These are phyloP conservation scores for Dromiciops gliroides DNA, from an alignment of 2,113 vertebrate genomes.

Conservation along the genomic window DNA sequence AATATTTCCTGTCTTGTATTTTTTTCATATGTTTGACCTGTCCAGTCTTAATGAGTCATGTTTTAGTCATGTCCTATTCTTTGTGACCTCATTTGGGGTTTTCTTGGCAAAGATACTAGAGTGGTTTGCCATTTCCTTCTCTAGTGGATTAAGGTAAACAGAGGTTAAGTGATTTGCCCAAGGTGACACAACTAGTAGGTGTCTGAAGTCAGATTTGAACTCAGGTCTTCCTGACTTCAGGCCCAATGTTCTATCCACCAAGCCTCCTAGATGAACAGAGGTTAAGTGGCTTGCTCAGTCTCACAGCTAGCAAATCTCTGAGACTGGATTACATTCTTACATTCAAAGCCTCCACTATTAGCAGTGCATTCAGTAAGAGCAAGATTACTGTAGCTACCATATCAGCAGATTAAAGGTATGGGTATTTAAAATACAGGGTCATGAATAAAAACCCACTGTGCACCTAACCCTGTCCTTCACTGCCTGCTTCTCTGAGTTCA, in stretches of 20 bases:
- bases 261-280: neutral
- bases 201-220: neutral
- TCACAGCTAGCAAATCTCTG: neutral
- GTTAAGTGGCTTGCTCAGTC: neutral
- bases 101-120: neutral
- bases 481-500: constrained; percentile 18
- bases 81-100: neutral
- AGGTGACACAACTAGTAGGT: neutral
- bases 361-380: neutral
- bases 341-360: neutral
- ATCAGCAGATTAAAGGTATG: neutral
- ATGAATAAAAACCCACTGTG: constrained; percentile 4
- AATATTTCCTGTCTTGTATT: neutral
- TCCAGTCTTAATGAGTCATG: neutral
- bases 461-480: neutral
- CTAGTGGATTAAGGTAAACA: neutral
- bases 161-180: neutral
- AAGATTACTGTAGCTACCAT: neutral
- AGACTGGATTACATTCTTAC: neutral
- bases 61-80: neutral
- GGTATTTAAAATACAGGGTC: constrained; percentile 2
- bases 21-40: neutral
- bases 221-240: neutral
- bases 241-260: neutral
- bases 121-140: neutral